Percentiles rank a stretch among this genome's conserved stretches.
Evolutionary conservation across 2,888 invertebrate species (phyloP).

Genomic region (Eupithecia tripunctaria): DNA sequence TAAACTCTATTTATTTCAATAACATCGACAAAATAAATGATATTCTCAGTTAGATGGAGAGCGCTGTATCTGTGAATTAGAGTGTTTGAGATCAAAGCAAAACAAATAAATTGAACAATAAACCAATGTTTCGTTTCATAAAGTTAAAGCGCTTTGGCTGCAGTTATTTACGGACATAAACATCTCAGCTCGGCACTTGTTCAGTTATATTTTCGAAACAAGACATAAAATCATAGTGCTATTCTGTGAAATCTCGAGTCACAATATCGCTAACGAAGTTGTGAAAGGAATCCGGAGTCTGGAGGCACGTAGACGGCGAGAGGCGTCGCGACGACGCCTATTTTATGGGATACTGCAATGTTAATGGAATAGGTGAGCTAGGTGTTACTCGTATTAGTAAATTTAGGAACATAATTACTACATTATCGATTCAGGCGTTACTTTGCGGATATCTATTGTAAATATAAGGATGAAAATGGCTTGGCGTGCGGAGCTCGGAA

Average conservation of each 20-base stretch:
- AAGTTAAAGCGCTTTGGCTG: conserved; percentile 1
- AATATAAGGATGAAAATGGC: no score
- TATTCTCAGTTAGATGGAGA: neutral
- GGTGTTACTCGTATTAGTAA: no score
- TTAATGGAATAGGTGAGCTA: neutral
- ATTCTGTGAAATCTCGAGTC: conserved; percentile 12
- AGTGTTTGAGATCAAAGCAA: neutral
- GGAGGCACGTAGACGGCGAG: neutral
- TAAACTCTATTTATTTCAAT: conserved; percentile 15
- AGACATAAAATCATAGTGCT: conserved; percentile 9
- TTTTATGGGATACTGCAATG: neutral
- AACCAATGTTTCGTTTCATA: conserved; percentile 6
- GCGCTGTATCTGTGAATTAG: neutral
- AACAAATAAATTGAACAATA: neutral
- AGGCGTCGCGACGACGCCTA: neutral
- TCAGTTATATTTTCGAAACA: conserved; percentile 13
- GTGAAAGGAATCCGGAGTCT: neutral
- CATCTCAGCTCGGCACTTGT: neutral
- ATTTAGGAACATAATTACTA: no score
- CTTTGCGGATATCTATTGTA: no score
- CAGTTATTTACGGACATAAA: conserved; percentile 4
- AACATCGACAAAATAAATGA: neutral
- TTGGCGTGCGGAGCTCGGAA: no score
- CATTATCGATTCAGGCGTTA: no score
- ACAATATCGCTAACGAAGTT: conserved; percentile 44